Evolutionary conservation across 2,797 vertebrate genomes (phyloP).

Genomic region (Cuculus canorus): DNA sequence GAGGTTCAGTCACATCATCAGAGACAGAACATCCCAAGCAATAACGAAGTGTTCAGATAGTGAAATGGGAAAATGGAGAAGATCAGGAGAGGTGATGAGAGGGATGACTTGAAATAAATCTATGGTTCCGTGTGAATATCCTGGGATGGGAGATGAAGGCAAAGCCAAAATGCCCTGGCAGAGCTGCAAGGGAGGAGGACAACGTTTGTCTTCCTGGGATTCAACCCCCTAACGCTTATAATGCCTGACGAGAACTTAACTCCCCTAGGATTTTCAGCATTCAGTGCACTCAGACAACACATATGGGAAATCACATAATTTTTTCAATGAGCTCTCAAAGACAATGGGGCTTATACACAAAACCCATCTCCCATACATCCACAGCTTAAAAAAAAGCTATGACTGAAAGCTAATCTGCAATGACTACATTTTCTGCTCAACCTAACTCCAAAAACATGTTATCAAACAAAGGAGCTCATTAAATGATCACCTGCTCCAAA

Average conservation of each 20-base stretch:
- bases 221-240: background rate
- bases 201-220: accelerated
- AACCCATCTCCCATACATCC: background rate
- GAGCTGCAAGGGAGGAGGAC: background rate
- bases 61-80: background rate
- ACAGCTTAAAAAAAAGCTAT: background rate
- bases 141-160: background rate
- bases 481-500: slow-evolving; percentile 6
- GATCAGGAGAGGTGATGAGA: background rate
- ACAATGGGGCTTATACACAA: background rate
- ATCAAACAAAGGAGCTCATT: slow-evolving; percentile 8
- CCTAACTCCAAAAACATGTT: background rate
- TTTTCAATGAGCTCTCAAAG: background rate
- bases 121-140: background rate
- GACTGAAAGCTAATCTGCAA: background rate
- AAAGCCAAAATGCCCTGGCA: background rate
- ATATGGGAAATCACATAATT: background rate
- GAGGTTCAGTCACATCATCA: background rate
- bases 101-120: background rate
- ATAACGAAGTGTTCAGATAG: background rate
- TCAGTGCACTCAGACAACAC: background rate
- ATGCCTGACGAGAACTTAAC: background rate
- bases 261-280: background rate
- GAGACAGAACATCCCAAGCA: background rate
- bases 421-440: background rate